Evolutionary conservation across 2,797 vertebrate genomes (phyloP).

Genomic region (Catamblyrhynchus diadema): DNA sequence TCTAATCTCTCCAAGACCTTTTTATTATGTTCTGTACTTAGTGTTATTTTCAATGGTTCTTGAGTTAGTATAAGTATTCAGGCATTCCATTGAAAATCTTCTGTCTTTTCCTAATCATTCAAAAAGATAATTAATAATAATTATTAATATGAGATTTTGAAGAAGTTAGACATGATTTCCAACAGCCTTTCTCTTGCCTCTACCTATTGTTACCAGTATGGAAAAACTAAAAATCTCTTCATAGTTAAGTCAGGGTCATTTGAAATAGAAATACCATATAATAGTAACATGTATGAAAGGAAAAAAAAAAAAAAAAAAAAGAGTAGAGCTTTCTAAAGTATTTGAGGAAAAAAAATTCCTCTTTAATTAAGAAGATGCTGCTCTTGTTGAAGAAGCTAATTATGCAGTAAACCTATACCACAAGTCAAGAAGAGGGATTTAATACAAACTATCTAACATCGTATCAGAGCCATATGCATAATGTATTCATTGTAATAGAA

Average conservation of each 20-base stretch:
- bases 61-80: not conserved
- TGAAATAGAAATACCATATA: not conserved
- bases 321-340: not conserved
- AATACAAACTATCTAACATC: not conserved
- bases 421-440: not conserved
- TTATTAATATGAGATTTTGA: not conserved
- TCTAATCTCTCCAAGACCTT: not conserved
- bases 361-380: not conserved
- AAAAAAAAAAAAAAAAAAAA: no score
- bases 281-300: not conserved
- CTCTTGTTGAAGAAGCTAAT: not conserved
- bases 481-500: not conserved
- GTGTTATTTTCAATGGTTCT: not conserved
- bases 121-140: not conserved
- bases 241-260: not conserved
- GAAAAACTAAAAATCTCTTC: not conserved
- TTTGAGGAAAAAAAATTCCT: not conserved
- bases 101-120: not conserved
- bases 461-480: not conserved
- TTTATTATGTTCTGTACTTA: not conserved
- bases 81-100: not conserved
- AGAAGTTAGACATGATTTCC: not conserved
- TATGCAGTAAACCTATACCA: not conserved
- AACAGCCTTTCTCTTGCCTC: not conserved
- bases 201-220: not conserved